These are phyloP conservation scores for Scaptomyza graminum DNA, from an alignment of 1,140 invertebrate species.

Conservation along the genomic window DNA sequence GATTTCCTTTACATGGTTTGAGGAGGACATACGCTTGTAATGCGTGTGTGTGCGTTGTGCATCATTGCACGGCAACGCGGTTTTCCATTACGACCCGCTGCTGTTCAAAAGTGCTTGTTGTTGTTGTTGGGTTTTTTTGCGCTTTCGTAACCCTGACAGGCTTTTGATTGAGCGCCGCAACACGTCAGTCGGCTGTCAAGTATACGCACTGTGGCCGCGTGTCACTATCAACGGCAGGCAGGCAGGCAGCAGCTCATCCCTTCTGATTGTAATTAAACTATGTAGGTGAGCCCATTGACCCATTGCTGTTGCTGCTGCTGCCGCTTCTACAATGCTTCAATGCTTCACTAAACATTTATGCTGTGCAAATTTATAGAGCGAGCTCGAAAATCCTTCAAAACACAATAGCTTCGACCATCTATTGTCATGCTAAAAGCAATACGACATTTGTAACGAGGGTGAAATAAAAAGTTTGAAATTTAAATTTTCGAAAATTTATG, in stretches of 20 bases:
- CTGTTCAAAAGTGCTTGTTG: conserved; percentile 25
- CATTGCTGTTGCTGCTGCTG: conserved; percentile 11
- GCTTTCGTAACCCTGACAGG: conserved; percentile 48
- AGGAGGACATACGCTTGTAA: not conserved
- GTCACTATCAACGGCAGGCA: conserved; percentile 26
- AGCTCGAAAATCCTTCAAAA: conserved; percentile 36
- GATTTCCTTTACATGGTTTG: not conserved
- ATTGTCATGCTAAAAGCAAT: conserved; percentile 67
- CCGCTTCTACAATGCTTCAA: too few relatives aligned
- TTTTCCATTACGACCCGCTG: conserved; percentile 38
- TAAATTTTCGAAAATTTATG: too few relatives aligned
- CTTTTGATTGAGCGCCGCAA: conserved; percentile 71
- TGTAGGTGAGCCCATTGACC: conserved; percentile 16
- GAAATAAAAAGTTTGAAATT: not conserved
- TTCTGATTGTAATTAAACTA: conserved; percentile 60
- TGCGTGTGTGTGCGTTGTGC: conserved; percentile 14
- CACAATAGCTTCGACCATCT: conserved; percentile 46
- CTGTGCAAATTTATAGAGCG: conserved; percentile 44
- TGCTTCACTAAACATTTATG: conserved; percentile 31
- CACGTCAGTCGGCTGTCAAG: conserved; percentile 65
- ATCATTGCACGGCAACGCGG: conserved; percentile 40
- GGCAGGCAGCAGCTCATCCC: not conserved
- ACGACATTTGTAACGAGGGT: conserved; percentile 6
- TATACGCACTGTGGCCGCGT: conserved; percentile 55
- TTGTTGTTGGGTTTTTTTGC: conserved; percentile 34